Evolutionary conservation across 2,797 vertebrate species (phyloP), one percentile per base, ranked within the genome.

Genomic region (Micropoecilia bifurca): DNA sequence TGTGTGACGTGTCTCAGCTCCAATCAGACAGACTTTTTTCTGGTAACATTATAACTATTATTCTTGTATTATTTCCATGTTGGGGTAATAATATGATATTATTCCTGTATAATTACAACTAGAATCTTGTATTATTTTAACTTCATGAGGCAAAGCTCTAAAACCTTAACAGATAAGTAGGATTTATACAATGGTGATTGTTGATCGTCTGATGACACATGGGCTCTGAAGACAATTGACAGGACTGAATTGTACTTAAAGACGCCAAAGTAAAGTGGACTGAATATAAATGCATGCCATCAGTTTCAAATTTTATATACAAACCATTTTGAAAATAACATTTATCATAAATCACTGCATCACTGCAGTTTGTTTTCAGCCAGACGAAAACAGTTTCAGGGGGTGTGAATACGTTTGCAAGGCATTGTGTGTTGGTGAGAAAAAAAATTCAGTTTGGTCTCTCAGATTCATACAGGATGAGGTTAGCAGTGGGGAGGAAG

Each of bases 401-500:
- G 25, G 36, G 22, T 13, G 39, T 43, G 9, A n/a, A 43, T 43
- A 69, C 18, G 1, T 41, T 43, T 69, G 66, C 61, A 66, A 39
- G 63, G 8, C 33, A 39, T 22, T 10, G 18, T 22, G 61, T 66
- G 28, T 66, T 22, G 61, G 16, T 66, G 61, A 22, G 30, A 73
- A 48, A 30, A 46, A 2, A 55, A 50, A 2, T n/a, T 5, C 2
- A 10, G 36, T 69, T 69, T 69, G 13, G 41, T 68, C 66, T 3
- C 36, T 50, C 14, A 12, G 71, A 82, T 84, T 75, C 53, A 61
- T 57, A 78, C 0, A 85, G 77, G 80, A 84, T 41, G 30, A 53
- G 83, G 73, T 72, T 86, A 82, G 90, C 80, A 80, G 85, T 0
- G 83, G 85, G 84, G 78, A 89, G 57, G 30, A 61, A 45, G 3